These are phyloP conservation scores for Campylomormyrus tamandua DNA, from an alignment of 2,113 vertebrate genomes.

Conservation along the genomic window DNA sequence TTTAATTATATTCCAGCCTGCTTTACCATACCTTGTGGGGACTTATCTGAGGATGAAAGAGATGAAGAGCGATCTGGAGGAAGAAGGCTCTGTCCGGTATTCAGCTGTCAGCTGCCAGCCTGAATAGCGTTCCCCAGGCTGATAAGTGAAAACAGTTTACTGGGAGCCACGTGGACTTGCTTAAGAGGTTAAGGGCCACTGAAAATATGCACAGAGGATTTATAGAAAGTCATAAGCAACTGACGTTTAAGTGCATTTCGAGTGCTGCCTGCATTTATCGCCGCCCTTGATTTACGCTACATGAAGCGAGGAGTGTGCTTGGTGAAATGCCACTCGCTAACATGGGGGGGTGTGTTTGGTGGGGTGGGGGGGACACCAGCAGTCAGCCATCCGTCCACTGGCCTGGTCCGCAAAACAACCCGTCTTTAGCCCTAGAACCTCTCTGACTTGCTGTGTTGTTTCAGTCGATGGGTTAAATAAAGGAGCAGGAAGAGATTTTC, in stretches of 20 bases:
- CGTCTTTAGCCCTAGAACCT: neutral
- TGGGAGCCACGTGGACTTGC: neutral
- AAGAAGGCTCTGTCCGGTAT: neutral
- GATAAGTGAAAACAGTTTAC: conserved; percentile 2
- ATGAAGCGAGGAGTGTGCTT: neutral
- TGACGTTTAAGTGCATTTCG: neutral
- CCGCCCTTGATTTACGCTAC: neutral
- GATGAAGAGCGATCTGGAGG: neutral
- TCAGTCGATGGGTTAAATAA: conserved; percentile 2
- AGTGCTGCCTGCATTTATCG: neutral
- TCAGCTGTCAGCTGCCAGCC: neutral
- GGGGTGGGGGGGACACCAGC: neutral
- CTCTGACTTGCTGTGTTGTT: neutral
- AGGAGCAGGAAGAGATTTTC: conserved; percentile 15
- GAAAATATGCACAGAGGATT: neutral
- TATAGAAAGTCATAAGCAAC: conserved; percentile 1
- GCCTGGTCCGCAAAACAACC: neutral
- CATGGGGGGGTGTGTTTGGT: neutral
- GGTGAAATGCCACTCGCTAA: neutral
- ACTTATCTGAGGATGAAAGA: neutral
- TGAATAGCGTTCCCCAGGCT: neutral
- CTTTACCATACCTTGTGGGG: neutral
- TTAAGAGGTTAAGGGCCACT: neutral
- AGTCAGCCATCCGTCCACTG: neutral
- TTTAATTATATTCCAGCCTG: neutral